These are phyloP conservation scores for Hycleus phaleratus DNA, from an alignment of 1,140 invertebrate species.

Conservation along the genomic window DNA sequence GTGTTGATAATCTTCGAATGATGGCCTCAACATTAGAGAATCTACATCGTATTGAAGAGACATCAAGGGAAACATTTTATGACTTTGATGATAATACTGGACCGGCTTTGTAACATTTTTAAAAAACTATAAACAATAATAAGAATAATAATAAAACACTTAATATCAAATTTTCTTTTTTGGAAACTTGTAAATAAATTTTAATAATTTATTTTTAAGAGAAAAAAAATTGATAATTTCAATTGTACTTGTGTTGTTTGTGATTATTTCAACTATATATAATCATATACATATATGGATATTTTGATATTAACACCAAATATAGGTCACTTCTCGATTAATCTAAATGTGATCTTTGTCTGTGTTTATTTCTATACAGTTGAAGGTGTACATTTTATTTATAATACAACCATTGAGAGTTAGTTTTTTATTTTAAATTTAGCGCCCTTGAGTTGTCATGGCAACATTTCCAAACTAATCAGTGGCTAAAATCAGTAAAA, in stretches of 20 bases:
- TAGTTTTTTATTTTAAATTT: too few species aligned
- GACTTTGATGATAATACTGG: slow-evolving; percentile 47
- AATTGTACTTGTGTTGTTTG: too few species aligned
- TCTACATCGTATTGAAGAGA: slow-evolving; percentile 49
- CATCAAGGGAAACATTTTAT: slow-evolving; percentile 45
- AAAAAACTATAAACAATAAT: background rate
- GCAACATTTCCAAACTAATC: too few species aligned
- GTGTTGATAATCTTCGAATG: slow-evolving; percentile 56
- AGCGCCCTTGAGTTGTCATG: too few species aligned
- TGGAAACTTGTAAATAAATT: slow-evolving; percentile 4
- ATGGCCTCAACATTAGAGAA: slow-evolving; percentile 53
- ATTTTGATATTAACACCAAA: slow-evolving; percentile 14
- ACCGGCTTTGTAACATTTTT: slow-evolving; percentile 41
- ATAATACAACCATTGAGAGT: too few species aligned
- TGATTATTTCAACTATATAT: too few species aligned
- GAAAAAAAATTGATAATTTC: too few species aligned
- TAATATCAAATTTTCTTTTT: background rate
- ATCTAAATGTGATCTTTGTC: too few species aligned
- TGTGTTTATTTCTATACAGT: too few species aligned
- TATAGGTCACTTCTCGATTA: slow-evolving; percentile 3
- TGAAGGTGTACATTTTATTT: too few species aligned
- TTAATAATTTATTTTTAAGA: slow-evolving; percentile 1
- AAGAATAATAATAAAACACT: too few species aligned
- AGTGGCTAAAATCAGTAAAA: too few species aligned
- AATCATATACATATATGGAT: slow-evolving; percentile 1